phyloP scores from a whole-genome alignment of 2,113 vertebrate genomes.

The Rattus norvegicus region GRCr8 NC_086020.1:79199001-79199500 shows the following conservation, averaged over 20 bases:
- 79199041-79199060: background rate
- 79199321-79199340: conserved; percentile 34
- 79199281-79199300: background rate
- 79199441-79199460: background rate
- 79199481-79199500: background rate
- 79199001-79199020: background rate
- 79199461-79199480: too few relatives aligned
- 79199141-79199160: background rate
- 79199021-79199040: background rate
- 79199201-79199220: background rate
- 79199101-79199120: background rate
- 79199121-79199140: background rate
- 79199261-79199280: background rate
- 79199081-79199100: background rate
- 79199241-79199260: background rate
- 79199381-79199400: background rate
- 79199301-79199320: background rate
- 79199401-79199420: background rate
- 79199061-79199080: background rate
- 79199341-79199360: background rate
- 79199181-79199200: background rate
- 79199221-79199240: background rate
- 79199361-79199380: conserved; percentile 19
- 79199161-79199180: background rate
- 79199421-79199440: background rate